Base-by-base conservation (phyloP, 1,140 invertebrate species). In the Andricus grossulariae region DNA sequence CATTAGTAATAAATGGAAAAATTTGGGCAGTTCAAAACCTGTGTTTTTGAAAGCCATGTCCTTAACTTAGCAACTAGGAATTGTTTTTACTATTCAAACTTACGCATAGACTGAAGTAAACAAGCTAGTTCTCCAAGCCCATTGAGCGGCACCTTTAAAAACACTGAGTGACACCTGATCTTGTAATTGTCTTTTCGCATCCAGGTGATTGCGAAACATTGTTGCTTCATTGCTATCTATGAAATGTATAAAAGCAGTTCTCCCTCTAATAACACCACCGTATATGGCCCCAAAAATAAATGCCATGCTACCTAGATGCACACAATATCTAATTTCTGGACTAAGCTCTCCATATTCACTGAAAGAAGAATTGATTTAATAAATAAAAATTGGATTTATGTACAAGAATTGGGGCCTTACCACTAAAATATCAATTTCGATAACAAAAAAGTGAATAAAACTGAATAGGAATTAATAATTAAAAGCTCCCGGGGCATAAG, bases 191-290 rank as follows among this genome's bases (percentile, higher is more conserved):
- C 92, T 93, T 93, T 95, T 94, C 3, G 95, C 95, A 78, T 95
- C 92, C 12, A 93, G 87, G 70, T 95, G 94, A 75, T 92, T 93
- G 60, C 89, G 88, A 88, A 95, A 97, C 11, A 91, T 90, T 45
- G 94, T 94, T 11, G 94, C 95, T 90, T 95, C 92, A 91, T 96
- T 96, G 71, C 92, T 94, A 86, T 94, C 93, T 80, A 96, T 94
- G 82, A 96, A 96, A 73, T 94, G 91, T n/a, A 94, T 57, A 80
- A 94, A 94, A 19, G 94, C 93, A 3, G 84, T 82, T 82, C 91
- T 91, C n/a, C 94, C 93, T 81, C 91, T 86, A 15, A 90, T 82
- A 80, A 94, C 85, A 70, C 94, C 95, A 50, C 95, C 95, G 79
- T 95, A 92, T 21, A 93, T 78, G 1, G 87, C 92, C 57, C 95